Evolutionary conservation across 2,888 invertebrate genomes (phyloP).

Genomic region (Eupithecia abbreviata): DNA sequence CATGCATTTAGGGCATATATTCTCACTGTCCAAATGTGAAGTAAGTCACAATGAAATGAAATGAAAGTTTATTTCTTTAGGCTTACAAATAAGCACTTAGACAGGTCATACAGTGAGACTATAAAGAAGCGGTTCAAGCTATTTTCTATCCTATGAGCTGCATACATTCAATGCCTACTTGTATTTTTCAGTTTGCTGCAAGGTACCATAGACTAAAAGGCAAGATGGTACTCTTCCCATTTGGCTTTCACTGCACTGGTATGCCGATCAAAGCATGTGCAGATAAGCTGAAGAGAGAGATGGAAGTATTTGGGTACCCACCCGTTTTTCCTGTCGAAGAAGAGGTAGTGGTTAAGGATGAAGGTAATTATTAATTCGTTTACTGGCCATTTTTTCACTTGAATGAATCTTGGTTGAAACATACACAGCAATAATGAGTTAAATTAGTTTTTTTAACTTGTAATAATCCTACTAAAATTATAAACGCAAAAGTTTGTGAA

Average conservation of each 20-base stretch:
- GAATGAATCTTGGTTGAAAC: conserved; percentile 67
- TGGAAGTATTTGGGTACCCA: conserved; percentile 95
- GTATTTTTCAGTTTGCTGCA: conserved; percentile 88
- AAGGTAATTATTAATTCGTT: conserved; percentile 63
- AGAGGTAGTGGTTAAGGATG: conserved; percentile 74
- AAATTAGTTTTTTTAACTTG: background rate
- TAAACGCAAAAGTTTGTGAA: too few relatives aligned
- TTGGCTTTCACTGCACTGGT: conserved; percentile 99
- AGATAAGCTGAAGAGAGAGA: conserved; percentile 97
- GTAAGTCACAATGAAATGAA: conserved; percentile 71
- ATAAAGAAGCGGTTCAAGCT: background rate
- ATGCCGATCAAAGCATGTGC: conserved; percentile 99
- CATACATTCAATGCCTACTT: background rate
- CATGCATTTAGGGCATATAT: conserved; percentile 98
- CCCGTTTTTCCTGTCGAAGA: conserved; percentile 92
- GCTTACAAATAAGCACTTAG: too few relatives aligned
- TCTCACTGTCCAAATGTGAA: conserved; percentile 98
- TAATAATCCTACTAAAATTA: too few relatives aligned
- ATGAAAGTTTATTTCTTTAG: too few relatives aligned
- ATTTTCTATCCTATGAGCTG: background rate
- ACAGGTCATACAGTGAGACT: background rate
- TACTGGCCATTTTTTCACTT: background rate
- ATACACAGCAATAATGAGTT: background rate
- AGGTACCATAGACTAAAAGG: conserved; percentile 97
- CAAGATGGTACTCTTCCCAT: conserved; percentile 95